Conservation (phyloP, 2,797 vertebrate genomes). For the Ammospiza maritima region DNA sequence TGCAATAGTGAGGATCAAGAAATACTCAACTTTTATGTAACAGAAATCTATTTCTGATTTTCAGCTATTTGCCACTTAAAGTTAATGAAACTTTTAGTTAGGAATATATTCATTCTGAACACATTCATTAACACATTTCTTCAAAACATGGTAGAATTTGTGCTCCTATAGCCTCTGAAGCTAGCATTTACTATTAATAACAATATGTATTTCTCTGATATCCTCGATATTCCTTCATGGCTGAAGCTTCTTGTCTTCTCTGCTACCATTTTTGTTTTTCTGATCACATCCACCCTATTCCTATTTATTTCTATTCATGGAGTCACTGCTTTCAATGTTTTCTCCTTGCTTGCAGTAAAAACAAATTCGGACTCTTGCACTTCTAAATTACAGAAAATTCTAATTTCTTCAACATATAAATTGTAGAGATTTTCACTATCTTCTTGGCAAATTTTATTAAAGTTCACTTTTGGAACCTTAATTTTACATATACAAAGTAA, state of each 20-base stretch:
- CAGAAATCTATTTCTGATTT: neutral
- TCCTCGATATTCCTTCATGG: neutral
- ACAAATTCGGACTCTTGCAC: neutral
- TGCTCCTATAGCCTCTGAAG: neutral
- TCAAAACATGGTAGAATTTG: neutral
- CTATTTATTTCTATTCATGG: neutral
- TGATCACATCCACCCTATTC: neutral
- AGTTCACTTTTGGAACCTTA: neutral
- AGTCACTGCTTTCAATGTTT: neutral
- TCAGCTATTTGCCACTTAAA: neutral
- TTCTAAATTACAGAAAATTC: neutral
- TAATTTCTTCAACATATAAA: neutral
- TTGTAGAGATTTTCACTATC: neutral
- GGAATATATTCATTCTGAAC: neutral
- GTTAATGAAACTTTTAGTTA: neutral
- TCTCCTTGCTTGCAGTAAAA: neutral
- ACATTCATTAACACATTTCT: neutral
- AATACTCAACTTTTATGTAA: neutral
- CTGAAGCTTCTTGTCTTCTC: neutral
- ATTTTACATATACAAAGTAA: neutral
- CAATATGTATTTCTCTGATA: neutral
- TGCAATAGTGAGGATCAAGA: neutral
- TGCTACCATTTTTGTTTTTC: neutral
- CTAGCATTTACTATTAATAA: neutral
- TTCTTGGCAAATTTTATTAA: neutral